Evolutionary conservation across 2,113 vertebrate species (phyloP).

Genomic region (Seriola quinqueradiata): DNA sequence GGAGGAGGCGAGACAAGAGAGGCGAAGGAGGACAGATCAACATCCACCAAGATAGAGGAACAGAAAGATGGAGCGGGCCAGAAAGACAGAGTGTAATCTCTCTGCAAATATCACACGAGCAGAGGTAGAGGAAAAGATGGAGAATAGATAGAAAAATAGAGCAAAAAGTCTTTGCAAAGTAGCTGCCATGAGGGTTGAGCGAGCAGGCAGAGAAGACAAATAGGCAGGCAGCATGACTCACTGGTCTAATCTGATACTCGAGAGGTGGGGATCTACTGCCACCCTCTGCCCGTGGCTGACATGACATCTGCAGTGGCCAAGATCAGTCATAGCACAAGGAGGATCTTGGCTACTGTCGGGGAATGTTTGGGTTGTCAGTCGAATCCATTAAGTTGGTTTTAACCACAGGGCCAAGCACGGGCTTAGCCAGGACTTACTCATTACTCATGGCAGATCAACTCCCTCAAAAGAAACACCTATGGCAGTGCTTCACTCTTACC

Average conservation of each 20-base stretch:
- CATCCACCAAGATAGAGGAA: conserved; percentile 17
- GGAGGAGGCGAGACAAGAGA: conserved; percentile 52
- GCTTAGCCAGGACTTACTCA: conserved; percentile 42
- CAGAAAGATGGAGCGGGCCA: conserved; percentile 48
- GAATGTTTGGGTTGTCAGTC: conserved; percentile 51
- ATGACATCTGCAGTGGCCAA: conserved; percentile 76
- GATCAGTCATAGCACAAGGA: conserved; percentile 47
- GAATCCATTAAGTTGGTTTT: conserved; percentile 55
- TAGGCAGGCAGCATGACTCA: conserved; percentile 73
- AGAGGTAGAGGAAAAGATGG: conserved; percentile 52
- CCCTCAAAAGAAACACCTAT: conserved; percentile 41
- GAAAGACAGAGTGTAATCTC: conserved; percentile 58
- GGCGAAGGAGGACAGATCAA: conserved; percentile 56
- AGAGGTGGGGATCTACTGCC: conserved; percentile 78
- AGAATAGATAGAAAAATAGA: conserved; percentile 57
- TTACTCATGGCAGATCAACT: conserved; percentile 48
- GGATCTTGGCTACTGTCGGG: conserved; percentile 41
- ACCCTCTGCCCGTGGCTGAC: conserved; percentile 56
- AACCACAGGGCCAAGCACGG: conserved; percentile 39
- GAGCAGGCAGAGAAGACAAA: conserved; percentile 59
- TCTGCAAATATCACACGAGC: conserved; percentile 67
- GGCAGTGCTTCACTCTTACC: conserved; percentile 11
- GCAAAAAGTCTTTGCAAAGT: conserved; percentile 76
- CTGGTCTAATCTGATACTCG: conserved; percentile 35
- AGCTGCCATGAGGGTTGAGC: conserved; percentile 68